These are phyloP conservation scores for Argyresthia albistria DNA, from an alignment of 2,888 invertebrate genomes.

Conservation along the genomic window DNA sequence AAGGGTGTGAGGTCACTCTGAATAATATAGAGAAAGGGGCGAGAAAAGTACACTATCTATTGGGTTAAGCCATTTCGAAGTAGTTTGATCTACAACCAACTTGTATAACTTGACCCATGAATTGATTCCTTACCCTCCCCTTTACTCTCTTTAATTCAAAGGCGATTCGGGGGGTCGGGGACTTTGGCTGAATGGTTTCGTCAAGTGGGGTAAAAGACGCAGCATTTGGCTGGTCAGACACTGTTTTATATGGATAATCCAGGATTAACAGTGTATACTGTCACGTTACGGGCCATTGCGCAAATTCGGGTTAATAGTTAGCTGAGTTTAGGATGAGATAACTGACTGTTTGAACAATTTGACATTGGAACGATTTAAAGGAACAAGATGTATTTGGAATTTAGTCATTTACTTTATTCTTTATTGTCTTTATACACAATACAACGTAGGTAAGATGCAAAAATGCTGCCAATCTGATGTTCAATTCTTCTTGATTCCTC, in stretches of 20 bases:
- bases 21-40: constrained; percentile 26
- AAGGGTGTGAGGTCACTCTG: constrained; percentile 25
- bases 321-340: background rate
- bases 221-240: constrained; percentile 37
- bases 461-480: no score
- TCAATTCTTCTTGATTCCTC: no score
- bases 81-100: constrained; percentile 3
- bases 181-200: background rate
- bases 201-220: no score
- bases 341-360: no score
- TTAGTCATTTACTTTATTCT: no score
- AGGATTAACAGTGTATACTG: constrained; percentile 55
- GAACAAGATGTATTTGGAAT: no score
- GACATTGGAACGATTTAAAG: background rate
- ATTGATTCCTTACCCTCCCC: background rate
- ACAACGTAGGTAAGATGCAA: no score
- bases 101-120: background rate
- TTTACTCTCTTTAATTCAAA: background rate
- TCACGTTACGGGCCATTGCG: constrained; percentile 41
- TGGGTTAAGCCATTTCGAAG: constrained; percentile 8
- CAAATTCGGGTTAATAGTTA: constrained; percentile 64
- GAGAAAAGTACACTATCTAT: background rate
- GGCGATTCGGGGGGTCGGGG: background rate
- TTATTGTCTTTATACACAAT: no score
- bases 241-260: constrained; percentile 66